A percentile compares a stretch with the other conserved stretches of the same genome.
These are phyloP conservation scores for Leptosomus discolor DNA, from an alignment of 2,113 vertebrate genomes.

Conservation along the genomic window DNA sequence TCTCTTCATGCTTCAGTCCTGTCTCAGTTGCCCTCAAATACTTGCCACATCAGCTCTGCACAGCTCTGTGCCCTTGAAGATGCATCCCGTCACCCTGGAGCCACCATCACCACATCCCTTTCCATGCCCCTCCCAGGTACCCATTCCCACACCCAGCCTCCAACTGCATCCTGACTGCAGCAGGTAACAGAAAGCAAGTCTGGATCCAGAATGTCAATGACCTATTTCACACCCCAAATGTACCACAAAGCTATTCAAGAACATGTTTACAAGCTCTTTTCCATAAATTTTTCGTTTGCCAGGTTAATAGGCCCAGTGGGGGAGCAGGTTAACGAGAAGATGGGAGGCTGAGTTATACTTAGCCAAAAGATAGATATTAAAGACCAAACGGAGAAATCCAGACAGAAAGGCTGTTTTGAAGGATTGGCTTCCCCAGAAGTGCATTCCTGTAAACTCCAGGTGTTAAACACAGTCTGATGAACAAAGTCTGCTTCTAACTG, in stretches of 20 bases:
- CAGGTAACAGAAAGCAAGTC: neutral
- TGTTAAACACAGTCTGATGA: neutral
- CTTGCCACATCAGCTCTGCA: neutral
- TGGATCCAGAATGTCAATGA: neutral
- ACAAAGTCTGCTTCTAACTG: neutral
- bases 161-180: neutral
- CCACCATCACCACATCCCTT: neutral
- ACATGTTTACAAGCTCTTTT: neutral
- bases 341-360: neutral
- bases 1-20: neutral
- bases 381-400: neutral
- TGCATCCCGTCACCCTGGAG: neutral
- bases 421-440: neutral
- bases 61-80: neutral
- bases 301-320: neutral
- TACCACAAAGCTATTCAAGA: neutral
- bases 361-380: neutral
- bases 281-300: neutral
- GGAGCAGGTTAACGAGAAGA: neutral
- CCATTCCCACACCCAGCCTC: neutral
- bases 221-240: neutral
- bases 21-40: neutral
- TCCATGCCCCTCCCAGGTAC: neutral
- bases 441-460: neutral
- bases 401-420: neutral